phyloP scores from a whole-genome alignment of 2,113 vertebrate species.

The Oncorhynchus mykiss region DNA sequence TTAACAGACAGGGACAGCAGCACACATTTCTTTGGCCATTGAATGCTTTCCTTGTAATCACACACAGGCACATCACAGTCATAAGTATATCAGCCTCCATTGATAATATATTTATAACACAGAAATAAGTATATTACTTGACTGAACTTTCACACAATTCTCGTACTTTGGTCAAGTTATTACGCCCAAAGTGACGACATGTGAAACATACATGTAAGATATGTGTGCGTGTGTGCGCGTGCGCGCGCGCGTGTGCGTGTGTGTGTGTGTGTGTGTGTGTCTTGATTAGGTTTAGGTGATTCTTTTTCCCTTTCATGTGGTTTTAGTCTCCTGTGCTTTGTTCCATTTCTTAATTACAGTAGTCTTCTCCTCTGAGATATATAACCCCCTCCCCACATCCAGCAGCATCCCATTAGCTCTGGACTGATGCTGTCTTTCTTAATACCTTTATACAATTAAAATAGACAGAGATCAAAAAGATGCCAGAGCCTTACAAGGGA shows the following conservation, averaged over 20 bases:
- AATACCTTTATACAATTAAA: slow-evolving; percentile 77
- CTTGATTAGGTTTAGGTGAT: slow-evolving; percentile 66
- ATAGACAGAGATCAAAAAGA: slow-evolving; percentile 72
- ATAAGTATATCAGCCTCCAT: not conserved
- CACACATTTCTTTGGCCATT: slow-evolving; percentile 2
- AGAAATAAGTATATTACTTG: too few species aligned
- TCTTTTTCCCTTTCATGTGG: slow-evolving; percentile 70
- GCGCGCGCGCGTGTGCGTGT: not conserved
- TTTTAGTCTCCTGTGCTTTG: slow-evolving; percentile 72
- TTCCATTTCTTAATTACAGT: slow-evolving; percentile 78
- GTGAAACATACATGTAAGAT: not conserved
- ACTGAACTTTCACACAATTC: not conserved
- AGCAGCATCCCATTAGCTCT: slow-evolving; percentile 70
- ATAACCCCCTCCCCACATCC: slow-evolving; percentile 58
- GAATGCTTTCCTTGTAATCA: not conserved
- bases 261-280: not conserved
- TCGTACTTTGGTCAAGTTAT: not conserved
- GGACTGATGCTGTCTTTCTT: slow-evolving; percentile 47
- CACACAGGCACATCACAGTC: not conserved
- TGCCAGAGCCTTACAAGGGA: slow-evolving; percentile 56
- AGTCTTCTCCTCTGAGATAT: slow-evolving; percentile 70
- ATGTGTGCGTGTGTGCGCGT: slow-evolving; percentile 5
- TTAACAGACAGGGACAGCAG: not conserved
- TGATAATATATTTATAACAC: not conserved
- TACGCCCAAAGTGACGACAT: slow-evolving; percentile 1